Evolutionary conservation across 1,140 invertebrate genomes (phyloP).

Genomic region (Zaprionus kolodkinae): DNA sequence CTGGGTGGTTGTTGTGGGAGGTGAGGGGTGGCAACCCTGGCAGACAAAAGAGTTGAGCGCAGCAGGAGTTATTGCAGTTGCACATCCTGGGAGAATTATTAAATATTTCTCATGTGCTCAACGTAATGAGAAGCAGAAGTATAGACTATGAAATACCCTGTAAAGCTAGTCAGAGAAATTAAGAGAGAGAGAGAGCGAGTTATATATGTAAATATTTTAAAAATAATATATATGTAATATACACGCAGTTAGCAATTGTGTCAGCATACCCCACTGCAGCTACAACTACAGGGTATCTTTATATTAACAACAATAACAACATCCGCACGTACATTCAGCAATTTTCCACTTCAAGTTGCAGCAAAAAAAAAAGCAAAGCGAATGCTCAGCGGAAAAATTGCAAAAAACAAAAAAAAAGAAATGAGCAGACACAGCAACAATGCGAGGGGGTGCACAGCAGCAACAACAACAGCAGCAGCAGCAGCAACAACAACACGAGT

Average conservation of each 20-base stretch:
- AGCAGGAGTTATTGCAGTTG: slow-evolving; percentile 9
- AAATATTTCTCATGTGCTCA: slow-evolving; percentile 6
- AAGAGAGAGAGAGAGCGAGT: too few species aligned
- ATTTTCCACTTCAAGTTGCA: slow-evolving; percentile 80
- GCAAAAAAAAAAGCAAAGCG: slow-evolving; percentile 38
- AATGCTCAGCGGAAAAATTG: slow-evolving; percentile 40
- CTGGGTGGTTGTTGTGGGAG: neutral
- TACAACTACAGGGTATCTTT: slow-evolving; percentile 19
- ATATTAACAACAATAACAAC: slow-evolving; percentile 18
- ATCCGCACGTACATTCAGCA: slow-evolving; percentile 51
- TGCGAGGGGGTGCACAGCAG: neutral
- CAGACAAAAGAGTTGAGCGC: neutral
- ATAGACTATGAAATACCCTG: neutral
- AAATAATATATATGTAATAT: too few species aligned
- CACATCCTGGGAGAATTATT: neutral
- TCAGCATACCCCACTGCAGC: neutral
- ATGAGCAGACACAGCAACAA: slow-evolving; percentile 40
- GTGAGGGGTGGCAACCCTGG: slow-evolving; percentile 38
- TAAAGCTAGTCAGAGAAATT: neutral
- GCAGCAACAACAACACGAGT: neutral
- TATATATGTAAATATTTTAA: too few species aligned
- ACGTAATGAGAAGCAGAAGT: neutral
- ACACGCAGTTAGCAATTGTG: neutral
- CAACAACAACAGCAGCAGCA: slow-evolving; percentile 4
- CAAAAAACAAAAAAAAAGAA: slow-evolving; percentile 26